Evolutionary conservation across 2,113 vertebrate species (phyloP), one percentile per base, ranked within the genome.

Genomic region (Fregetta grallaria): DNA sequence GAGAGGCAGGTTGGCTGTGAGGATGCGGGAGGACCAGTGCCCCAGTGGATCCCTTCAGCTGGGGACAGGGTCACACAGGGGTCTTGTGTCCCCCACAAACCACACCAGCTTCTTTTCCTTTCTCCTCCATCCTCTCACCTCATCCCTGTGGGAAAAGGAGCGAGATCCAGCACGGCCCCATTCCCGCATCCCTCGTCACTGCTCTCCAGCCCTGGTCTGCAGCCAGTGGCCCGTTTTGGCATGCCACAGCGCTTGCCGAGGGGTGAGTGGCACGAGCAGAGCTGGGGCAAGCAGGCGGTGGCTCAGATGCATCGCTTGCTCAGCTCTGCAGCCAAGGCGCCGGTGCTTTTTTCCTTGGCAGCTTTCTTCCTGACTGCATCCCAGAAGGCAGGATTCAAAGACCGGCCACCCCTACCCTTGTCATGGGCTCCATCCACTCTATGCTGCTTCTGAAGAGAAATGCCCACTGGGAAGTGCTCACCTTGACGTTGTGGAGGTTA

Each of bases 351-450:
- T 68, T 27, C 47, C 83, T 76, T 11, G 6, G 59, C 86, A 94
- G 88, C 49, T 79, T 96, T 95, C 55, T 92, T 66, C 63, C 89
- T 92, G 79, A 40, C 53, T 81, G 52, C 9, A 6, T 81, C 72
- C 63, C 81, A 93, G 88, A 53, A 72, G 49, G 52, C 8, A 78
- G 68, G 38, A 79, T 89, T 92, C 72, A 90, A 95, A 95, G 80
- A 49, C 49, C 17, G 67, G 52, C 49, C 17, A 71, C 25, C 58
- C 50, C 11, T 0, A 1, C 11, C n/a, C 23, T 68, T 44, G 66
- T 38, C 23, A 77, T 3, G 9, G 52, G 32, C 50, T 84, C 29
- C 4, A 5, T 86, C 55, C 8, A 11, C 40, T n/a, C 49, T 11
- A 2, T 88, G 44, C 52, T 90, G 61, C 47, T 93, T 88, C 70